Evolutionary conservation across 2,888 invertebrate species (phyloP).

Genomic region (Zygothrica quintamaculata): DNA sequence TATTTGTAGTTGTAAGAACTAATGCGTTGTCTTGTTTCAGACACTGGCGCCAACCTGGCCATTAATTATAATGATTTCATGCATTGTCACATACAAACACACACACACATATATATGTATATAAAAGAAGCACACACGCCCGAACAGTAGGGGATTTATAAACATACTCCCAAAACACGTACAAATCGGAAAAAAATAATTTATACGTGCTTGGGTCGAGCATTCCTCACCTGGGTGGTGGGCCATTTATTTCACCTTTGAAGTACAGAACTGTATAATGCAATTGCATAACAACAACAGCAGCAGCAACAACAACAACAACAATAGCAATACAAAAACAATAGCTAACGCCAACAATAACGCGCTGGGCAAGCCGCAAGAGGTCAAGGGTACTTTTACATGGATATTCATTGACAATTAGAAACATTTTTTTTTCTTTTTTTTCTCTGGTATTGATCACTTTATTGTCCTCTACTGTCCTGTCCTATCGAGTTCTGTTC

Average conservation of each 20-base stretch:
- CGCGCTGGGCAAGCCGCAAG: conserved; percentile 54
- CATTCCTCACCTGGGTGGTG: conserved; percentile 70
- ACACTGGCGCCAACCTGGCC: conserved; percentile 74
- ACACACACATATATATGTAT: conserved; percentile 22
- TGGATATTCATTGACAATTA: conserved; percentile 80
- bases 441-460: conserved; percentile 71
- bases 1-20: conserved; percentile 13
- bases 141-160: no score
- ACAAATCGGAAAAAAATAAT: conserved; percentile 49
- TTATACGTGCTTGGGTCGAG: conserved; percentile 37
- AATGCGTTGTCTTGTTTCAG: conserved; percentile 17
- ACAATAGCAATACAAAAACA: conserved; percentile 5
- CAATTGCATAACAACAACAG: conserved; percentile 52
- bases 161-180: conserved; percentile 45
- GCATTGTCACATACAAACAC: conserved; percentile 56
- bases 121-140: background rate
- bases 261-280: conserved; percentile 40
- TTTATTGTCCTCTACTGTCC: conserved; percentile 60
- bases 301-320: conserved; percentile 16
- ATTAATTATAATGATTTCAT: conserved; percentile 70
- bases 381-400: conserved; percentile 62
- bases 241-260: conserved; percentile 56
- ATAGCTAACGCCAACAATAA: conserved; percentile 25
- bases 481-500: conserved; percentile 9
- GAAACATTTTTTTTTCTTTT: conserved; percentile 55